A percentile compares a stretch with the other conserved stretches of the same genome.
phyloP scores from a whole-genome alignment of 2,888 invertebrate species.

The Cephus pulcher region DNA sequence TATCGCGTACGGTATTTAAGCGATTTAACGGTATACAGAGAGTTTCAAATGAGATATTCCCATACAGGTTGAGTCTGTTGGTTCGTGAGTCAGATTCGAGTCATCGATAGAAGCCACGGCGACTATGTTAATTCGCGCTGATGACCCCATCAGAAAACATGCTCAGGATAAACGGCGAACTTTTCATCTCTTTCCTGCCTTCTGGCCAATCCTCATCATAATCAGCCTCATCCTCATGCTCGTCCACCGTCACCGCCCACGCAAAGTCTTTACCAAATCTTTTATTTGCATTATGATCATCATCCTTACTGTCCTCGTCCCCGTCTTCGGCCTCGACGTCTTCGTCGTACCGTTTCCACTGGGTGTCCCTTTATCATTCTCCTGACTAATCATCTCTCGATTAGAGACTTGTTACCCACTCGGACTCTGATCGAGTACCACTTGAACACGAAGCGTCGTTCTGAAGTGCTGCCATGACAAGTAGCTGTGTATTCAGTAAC shows the following conservation, averaged over 20 bases:
- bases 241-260: not conserved
- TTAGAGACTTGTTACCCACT: not conserved
- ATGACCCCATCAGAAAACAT: constrained; percentile 65
- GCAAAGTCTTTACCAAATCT: not conserved
- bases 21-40: constrained; percentile 10
- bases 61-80: constrained; percentile 4
- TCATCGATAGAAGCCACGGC: constrained; percentile 47
- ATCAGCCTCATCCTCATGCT: not conserved
- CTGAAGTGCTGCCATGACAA: not conserved
- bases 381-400: not conserved
- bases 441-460: not conserved
- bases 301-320: not conserved
- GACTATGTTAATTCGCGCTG: constrained; percentile 60
- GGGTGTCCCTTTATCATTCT: not conserved
- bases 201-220: not conserved
- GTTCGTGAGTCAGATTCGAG: constrained; percentile 19
- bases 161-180: constrained; percentile 31
- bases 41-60: constrained; percentile 19
- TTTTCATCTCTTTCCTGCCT: constrained; percentile 2
- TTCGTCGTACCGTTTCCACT: not conserved
- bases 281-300: not conserved
- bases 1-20: not conserved
- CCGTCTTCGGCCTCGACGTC: not conserved
- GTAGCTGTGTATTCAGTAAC: not conserved
- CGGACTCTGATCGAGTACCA: not conserved